Conservation (phyloP, 1,140 invertebrate genomes). For the Eupristina koningsbergeri region DNA sequence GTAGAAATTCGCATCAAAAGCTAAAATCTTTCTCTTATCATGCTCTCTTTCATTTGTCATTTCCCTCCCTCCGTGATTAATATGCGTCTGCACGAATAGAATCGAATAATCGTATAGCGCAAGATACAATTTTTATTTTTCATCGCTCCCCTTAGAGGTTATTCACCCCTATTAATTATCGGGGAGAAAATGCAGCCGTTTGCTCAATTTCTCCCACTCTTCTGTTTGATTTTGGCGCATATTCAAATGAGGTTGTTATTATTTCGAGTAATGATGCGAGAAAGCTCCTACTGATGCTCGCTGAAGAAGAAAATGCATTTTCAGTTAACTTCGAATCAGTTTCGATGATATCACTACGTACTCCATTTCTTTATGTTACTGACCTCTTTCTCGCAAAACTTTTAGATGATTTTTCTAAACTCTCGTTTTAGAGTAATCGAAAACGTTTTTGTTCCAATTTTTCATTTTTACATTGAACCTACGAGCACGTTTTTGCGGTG, state of each 20-base stretch:
- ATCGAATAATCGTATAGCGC: background rate
- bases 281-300: background rate
- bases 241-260: conserved; percentile 51
- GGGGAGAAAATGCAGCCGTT: conserved; percentile 18
- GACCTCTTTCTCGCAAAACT: background rate
- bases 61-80: background rate
- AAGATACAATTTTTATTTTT: background rate
- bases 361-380: background rate
- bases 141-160: conserved; percentile 20
- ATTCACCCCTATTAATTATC: conserved; percentile 41
- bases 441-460: background rate
- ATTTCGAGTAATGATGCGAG: background rate
- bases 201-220: conserved; percentile 19
- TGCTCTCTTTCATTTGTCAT: background rate
- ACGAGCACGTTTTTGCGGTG: background rate
- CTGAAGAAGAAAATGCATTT: background rate
- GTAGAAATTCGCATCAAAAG: background rate
- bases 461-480: background rate
- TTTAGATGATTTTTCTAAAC: background rate
- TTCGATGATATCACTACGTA: background rate
- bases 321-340: background rate
- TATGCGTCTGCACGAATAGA: background rate
- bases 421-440: background rate
- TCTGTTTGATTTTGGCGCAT: conserved; percentile 40
- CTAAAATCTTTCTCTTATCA: background rate